Base-by-base conservation (phyloP, 2,113 vertebrate genomes). In the Thinocorus orbignyianus region DNA sequence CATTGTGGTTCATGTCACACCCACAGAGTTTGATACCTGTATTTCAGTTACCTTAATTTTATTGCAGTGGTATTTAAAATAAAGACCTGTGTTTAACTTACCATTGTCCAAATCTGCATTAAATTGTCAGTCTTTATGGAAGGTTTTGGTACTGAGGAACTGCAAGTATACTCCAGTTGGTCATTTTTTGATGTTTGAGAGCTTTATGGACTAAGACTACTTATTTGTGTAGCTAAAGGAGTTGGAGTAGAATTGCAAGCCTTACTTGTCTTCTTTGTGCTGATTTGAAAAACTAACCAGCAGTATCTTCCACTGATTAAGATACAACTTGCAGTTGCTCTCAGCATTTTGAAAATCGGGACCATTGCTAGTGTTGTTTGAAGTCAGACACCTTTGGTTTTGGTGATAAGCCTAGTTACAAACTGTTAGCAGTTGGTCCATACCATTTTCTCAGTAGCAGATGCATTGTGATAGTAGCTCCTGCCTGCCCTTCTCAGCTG, bases 31-130 rank as follows among this genome's bases (percentile, higher is more conserved):
- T 78, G 72, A 55, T 95, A 86, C 79, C 51, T 84, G 52, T 48
- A 39, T 92, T 95, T 83, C 80, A 41, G 64, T 83, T 95, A 78
- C 15, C 55, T 90, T 94, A 51, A 72, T 92, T 89, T 88, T 84
- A 90, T 86, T 92, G 90, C 72, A 11, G 51, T 55, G 23, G 28
- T 76, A 65, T 87, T 94, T 89, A 52, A 90, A 89, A 93, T 94
- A 88, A 93, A 77, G 81, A 33, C 41, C 37, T 0, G 0, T 58
- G 37, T 87, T 95, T 91, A 65, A 61, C 46, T 80, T 87, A 51
- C 37, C 31, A 23, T 90, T 86, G 76, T 86, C 61, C 86, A 74
- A 84, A 93, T 92, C 55, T 92, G 88, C 76, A 58, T 96, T 86
- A 90, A 71, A 81, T 92, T 93, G 80, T 30, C 72, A 54, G 88